Evolutionary conservation across 2,888 invertebrate species (phyloP).

Genomic region (Salticus scenicus): DNA sequence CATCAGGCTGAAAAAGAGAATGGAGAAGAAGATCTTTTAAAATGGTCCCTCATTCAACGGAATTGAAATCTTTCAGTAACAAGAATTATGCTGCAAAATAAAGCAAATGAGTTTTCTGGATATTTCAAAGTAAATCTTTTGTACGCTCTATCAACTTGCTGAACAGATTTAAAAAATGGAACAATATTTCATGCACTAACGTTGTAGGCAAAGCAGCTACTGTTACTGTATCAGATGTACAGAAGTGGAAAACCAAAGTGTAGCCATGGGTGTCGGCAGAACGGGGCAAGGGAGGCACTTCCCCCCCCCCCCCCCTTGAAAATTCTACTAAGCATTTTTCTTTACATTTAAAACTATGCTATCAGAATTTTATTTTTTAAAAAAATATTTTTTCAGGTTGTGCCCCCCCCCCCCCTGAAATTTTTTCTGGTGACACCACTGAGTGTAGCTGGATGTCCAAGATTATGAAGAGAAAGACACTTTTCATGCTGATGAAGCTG

Average conservation of each 20-base stretch:
- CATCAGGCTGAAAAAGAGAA: background rate
- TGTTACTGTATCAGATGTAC: background rate
- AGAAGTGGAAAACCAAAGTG: background rate
- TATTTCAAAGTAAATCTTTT: no score
- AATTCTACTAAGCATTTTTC: no score
- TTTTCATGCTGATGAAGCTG: slow-evolving; percentile 8
- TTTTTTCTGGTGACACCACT: no score
- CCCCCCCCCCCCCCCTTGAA: no score
- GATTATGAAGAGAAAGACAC: slow-evolving; percentile 1
- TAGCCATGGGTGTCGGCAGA: background rate
- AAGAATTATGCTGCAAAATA: background rate
- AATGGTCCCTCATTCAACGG: slow-evolving; percentile 1
- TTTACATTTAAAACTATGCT: no score
- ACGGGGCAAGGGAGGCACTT: no score
- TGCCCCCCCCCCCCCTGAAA: no score
- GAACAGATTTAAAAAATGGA: background rate
- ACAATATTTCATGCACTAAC: background rate
- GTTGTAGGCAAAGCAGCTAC: background rate
- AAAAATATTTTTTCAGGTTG: no score
- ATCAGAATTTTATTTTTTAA: no score
- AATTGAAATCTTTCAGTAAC: background rate
- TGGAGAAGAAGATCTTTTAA: slow-evolving; percentile 2
- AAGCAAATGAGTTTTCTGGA: background rate
- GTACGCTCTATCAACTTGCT: background rate
- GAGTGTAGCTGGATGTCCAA: no score